A percentile compares a stretch with the other conserved stretches of the same genome.
Evolutionary conservation across 2,797 vertebrate species (phyloP).

Genomic region (Muscicapa comitata): DNA sequence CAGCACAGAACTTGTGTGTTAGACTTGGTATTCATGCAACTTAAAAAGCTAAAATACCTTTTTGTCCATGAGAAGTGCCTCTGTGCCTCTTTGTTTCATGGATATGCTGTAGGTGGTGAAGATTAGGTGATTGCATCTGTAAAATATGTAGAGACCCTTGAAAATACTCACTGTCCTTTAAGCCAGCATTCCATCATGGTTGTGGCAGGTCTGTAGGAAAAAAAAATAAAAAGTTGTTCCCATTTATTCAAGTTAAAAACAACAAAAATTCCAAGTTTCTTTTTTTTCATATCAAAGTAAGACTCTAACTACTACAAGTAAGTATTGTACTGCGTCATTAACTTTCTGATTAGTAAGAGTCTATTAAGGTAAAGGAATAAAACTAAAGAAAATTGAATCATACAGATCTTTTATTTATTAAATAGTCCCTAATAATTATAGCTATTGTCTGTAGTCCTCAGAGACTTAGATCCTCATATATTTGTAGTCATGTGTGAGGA

Average conservation of each 20-base stretch:
- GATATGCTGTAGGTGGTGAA: not conserved
- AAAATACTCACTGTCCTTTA: slow-evolving; percentile 30
- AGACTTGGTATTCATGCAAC: not conserved
- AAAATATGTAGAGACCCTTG: slow-evolving; percentile 39
- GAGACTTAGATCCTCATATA: not conserved
- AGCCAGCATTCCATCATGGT: slow-evolving; percentile 48
- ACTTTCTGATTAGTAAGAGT: not conserved
- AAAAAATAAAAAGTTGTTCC: not conserved
- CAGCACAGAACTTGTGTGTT: slow-evolving; percentile 1
- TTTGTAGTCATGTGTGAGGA: not conserved
- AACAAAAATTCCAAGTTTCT: slow-evolving; percentile 3
- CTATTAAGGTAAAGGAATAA: not conserved
- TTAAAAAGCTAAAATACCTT: slow-evolving; percentile 28
- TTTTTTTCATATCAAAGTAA: not conserved
- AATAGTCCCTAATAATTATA: not conserved
- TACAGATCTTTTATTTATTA: not conserved
- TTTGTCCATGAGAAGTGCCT: slow-evolving; percentile 19
- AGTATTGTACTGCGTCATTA: not conserved
- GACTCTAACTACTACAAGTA: not conserved
- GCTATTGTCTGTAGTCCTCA: not conserved
- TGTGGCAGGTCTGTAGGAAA: not conserved
- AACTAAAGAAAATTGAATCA: not conserved
- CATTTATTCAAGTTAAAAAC: slow-evolving; percentile 43
- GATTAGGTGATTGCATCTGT: slow-evolving; percentile 12
- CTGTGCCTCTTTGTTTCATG: slow-evolving; percentile 27